A percentile compares a stretch with the other conserved stretches of the same genome.
phyloP scores from a whole-genome alignment of 2,888 invertebrate genomes.

The Troglohyphantes excavatus region DNA sequence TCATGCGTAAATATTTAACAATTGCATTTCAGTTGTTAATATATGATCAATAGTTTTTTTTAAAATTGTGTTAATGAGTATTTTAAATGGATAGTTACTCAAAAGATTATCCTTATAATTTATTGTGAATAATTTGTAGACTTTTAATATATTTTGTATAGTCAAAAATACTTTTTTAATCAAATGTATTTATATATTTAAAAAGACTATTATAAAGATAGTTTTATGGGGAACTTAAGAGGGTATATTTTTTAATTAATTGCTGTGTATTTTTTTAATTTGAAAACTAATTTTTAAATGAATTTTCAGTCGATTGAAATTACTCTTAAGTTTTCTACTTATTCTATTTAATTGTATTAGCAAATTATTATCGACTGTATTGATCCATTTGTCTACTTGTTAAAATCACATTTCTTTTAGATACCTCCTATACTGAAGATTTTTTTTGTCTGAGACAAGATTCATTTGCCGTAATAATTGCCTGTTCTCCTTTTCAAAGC shows the following conservation, averaged over 20 bases:
- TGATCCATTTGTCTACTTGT: background rate
- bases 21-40: background rate
- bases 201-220: background rate
- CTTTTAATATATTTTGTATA: background rate
- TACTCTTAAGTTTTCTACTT: background rate
- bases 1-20: background rate
- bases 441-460: too few species aligned
- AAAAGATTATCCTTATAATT: background rate
- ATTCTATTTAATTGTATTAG: background rate
- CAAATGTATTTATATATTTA: background rate
- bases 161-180: background rate
- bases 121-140: constrained; percentile 2
- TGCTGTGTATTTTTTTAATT: background rate
- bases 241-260: background rate
- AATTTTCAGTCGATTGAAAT: background rate
- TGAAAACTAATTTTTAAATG: background rate
- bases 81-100: background rate
- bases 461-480: too few species aligned
- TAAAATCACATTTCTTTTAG: background rate
- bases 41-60: background rate
- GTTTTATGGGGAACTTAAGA: background rate
- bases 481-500: too few species aligned
- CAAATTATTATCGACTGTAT: background rate
- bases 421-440: too few species aligned
- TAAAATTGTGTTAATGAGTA: background rate